Evolutionary conservation across 2,888 invertebrate species (phyloP), one percentile per base, ranked within the genome.

Genomic region (Hipparchia sbordonii): DNA sequence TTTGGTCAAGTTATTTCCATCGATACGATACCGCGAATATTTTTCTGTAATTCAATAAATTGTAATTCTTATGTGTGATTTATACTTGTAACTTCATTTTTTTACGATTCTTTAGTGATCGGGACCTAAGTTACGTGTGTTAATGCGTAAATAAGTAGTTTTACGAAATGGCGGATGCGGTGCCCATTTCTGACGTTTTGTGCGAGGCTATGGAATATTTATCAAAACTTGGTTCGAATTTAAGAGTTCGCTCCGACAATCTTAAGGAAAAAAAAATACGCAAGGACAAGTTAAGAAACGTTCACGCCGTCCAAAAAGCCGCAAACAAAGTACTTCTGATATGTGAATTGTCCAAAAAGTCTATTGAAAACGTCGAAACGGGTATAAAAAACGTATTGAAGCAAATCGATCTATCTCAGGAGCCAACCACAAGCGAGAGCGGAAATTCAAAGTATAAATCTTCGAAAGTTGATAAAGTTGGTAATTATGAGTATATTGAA

Each of bases 131-230:
- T 61, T 65, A 12, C n/a, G 54, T 10, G 56, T 71, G 33, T 70
- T 48, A 57, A 70, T 70, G 74, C 74, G 68, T 71, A 72, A 73
- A 61, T 67, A 52, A 67, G n/a, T 57, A 56, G 23, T 63, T 63
- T 57, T 61, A 72, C 45, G 83, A 88, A 88, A 92, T 92, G 92
- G 90, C 90, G 85, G 89, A 88, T 79, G 73, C 77, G 62, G 84
- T 87, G 70, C 88, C 92, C 72, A 86, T 89, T 74, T 83, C 83
- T 80, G 91, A 91, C 84, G 86, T 92, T 57, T 76, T 94, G 73
- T 87, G 88, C 74, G 89, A 91, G 78, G 93, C 93, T 12, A 89
- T 90, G 83, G 92, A 91, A 78, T 94, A 93, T 85, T 84, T 94
- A 75, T 84, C 86, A n/a, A 94, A 90, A 81, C 85, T 94, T 5